Conservation (phyloP, 2,888 invertebrate genomes). For the Periphyllus acericola region DNA sequence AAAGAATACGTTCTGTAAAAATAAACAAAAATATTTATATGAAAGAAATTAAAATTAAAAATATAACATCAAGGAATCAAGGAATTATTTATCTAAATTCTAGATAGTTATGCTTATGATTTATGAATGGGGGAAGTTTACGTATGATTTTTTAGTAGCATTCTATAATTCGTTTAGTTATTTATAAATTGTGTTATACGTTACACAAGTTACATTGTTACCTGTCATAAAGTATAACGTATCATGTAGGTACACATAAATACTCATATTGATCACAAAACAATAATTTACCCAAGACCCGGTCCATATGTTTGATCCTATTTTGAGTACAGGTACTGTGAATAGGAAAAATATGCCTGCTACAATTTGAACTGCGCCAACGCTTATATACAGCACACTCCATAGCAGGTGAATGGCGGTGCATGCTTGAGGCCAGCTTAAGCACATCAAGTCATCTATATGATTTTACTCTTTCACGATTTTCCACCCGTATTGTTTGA, state of each 20-base stretch:
- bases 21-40: slow-evolving; percentile 64
- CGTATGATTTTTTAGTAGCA: background rate
- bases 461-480: slow-evolving; percentile 55
- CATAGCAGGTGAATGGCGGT: slow-evolving; percentile 68
- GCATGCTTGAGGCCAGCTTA: slow-evolving; percentile 65
- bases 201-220: background rate
- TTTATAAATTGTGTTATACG: background rate
- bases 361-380: slow-evolving; percentile 70
- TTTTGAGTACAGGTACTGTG: slow-evolving; percentile 69
- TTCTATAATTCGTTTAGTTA: background rate
- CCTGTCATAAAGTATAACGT: background rate
- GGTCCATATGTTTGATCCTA: slow-evolving; percentile 70
- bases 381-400: slow-evolving; percentile 69
- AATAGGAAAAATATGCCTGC: slow-evolving; percentile 71
- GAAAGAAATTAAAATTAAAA: background rate
- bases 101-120: no score
- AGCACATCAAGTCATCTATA: slow-evolving; percentile 64
- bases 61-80: background rate
- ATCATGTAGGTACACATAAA: background rate
- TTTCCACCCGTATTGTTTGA: slow-evolving; percentile 36
- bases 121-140: no score
- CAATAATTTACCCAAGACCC: slow-evolving; percentile 70
- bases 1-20: slow-evolving; percentile 69
- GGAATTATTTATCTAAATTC: background rate
- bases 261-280: background rate